Evolutionary conservation across 1,140 invertebrate species (phyloP).

Genomic region (Rhopalosiphum maidis): DNA sequence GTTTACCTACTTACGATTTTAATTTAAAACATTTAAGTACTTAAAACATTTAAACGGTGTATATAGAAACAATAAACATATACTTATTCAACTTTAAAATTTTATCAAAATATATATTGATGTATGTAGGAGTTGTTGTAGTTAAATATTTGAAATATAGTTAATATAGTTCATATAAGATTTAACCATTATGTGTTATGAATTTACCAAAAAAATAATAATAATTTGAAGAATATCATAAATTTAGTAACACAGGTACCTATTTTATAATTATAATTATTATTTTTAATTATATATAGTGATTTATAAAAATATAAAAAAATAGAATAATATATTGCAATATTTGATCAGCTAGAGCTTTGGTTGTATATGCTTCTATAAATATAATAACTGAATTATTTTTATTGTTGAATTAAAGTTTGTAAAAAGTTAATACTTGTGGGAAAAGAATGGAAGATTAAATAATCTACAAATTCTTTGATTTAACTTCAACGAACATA

Average conservation of each 20-base stretch:
- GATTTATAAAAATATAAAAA: no score
- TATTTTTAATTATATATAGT: no score
- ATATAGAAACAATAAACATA: background rate
- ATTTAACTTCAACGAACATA: background rate
- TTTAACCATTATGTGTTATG: background rate
- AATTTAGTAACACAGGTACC: background rate
- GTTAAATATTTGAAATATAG: background rate
- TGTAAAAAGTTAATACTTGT: background rate
- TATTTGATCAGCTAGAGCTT: background rate
- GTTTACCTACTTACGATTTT: background rate
- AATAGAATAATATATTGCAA: background rate
- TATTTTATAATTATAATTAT: background rate
- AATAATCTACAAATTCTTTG: background rate
- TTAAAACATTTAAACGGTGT: background rate
- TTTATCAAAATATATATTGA: background rate
- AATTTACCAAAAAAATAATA: background rate
- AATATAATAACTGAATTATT: background rate
- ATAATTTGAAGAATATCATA: background rate
- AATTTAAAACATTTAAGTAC: background rate
- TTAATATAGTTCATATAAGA: background rate
- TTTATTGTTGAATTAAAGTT: background rate
- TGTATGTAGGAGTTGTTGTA: background rate
- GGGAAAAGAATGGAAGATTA: background rate
- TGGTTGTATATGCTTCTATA: background rate
- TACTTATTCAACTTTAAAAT: background rate